Percentiles rank a stretch among this genome's conserved stretches.
These are phyloP conservation scores for Capreolus pygargus DNA, from an alignment of 2,113 vertebrate species.

Conservation along the genomic window DNA sequence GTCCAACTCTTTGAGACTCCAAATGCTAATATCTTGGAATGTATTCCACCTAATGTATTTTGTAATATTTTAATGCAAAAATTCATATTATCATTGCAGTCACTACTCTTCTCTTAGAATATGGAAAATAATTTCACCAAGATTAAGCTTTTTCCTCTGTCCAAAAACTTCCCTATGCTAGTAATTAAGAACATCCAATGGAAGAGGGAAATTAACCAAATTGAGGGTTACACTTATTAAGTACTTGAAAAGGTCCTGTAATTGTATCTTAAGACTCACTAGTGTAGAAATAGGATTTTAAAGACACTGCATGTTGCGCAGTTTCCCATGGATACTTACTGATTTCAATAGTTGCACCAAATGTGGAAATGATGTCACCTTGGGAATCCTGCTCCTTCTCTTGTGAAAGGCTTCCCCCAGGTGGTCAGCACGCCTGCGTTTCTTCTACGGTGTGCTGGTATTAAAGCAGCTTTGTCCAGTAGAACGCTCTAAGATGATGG, in stretches of 20 bases:
- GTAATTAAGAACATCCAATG: neutral
- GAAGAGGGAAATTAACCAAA: neutral
- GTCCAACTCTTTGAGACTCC: neutral
- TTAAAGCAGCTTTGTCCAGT: neutral
- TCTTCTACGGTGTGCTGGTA: neutral
- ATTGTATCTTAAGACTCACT: neutral
- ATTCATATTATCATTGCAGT: neutral
- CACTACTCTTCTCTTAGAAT: neutral
- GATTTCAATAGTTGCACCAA: neutral
- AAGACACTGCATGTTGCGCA: neutral
- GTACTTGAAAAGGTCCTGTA: neutral
- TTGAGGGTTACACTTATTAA: neutral
- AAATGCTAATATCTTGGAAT: neutral
- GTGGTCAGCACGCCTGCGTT: neutral
- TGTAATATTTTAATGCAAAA: neutral
- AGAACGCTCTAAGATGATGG: neutral
- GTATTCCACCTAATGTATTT: neutral
- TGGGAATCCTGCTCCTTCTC: neutral
- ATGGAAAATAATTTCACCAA: neutral
- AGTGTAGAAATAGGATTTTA: neutral
- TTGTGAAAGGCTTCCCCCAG: neutral
- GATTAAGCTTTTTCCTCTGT: conserved; percentile 1
- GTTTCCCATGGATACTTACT: neutral
- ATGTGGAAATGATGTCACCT: neutral
- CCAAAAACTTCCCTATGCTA: neutral